Evolutionary conservation across 1,140 invertebrate genomes (phyloP).

Genomic region (Zaprionus davidi): DNA sequence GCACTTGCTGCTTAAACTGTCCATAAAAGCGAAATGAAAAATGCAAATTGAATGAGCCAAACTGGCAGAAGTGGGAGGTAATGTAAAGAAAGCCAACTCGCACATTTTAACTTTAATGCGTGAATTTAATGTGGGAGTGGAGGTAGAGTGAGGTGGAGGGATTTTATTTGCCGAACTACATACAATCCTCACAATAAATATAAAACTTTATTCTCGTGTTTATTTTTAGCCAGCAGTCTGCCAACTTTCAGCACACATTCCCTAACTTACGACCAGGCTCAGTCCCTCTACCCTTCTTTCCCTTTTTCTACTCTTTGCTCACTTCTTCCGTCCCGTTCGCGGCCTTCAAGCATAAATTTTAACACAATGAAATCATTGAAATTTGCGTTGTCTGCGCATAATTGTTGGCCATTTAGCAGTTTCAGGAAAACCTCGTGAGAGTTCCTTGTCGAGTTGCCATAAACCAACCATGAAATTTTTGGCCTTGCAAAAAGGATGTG

Average conservation of each 20-base stretch:
- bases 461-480: background rate
- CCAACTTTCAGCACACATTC: constrained; percentile 49
- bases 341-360: constrained; percentile 49
- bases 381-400: constrained; percentile 66
- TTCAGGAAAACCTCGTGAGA: constrained; percentile 15
- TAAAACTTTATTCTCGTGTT: constrained; percentile 71
- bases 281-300: constrained; percentile 10
- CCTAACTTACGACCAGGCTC: constrained; percentile 6
- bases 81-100: background rate
- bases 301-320: background rate
- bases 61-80: background rate
- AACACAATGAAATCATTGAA: constrained; percentile 70
- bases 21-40: constrained; percentile 71
- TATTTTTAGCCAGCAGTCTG: constrained; percentile 70
- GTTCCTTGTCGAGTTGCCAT: background rate
- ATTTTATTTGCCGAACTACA: constrained; percentile 51
- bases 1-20: constrained; percentile 44
- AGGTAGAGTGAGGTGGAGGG: background rate
- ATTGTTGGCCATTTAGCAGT: constrained; percentile 68
- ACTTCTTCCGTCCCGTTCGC: background rate
- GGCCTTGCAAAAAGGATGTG: constrained; percentile 8
- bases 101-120: constrained; percentile 41
- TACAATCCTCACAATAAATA: constrained; percentile 64
- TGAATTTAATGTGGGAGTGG: constrained; percentile 21
- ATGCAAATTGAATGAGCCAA: constrained; percentile 67